These are phyloP conservation scores for Cosmia pyralina DNA, from an alignment of 2,888 invertebrate genomes.

Conservation along the genomic window DNA sequence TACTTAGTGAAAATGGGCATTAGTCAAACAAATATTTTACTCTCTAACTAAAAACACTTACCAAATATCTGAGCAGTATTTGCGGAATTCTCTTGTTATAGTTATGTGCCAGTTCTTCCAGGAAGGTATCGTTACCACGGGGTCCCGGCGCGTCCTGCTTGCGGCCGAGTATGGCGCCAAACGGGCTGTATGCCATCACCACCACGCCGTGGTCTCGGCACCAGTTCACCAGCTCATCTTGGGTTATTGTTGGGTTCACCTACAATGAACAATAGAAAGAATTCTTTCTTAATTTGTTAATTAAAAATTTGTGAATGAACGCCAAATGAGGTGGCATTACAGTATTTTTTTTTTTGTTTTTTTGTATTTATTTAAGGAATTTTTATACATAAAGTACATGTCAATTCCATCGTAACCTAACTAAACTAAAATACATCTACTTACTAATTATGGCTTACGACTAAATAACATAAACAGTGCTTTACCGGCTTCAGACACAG, in stretches of 20 bases:
- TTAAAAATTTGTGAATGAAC: not conserved
- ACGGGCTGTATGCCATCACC: conserved; percentile 93
- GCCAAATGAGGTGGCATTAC: not conserved
- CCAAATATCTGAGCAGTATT: conserved; percentile 92
- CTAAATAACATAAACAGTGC: too few species aligned
- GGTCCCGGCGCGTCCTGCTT: conserved; percentile 84
- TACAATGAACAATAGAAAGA: not conserved
- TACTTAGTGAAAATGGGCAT: too few species aligned
- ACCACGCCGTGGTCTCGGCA: conserved; percentile 92
- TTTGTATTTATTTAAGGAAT: too few species aligned
- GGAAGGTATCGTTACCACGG: conserved; percentile 87
- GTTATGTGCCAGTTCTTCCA: conserved; percentile 89
- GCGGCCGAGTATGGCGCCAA: conserved; percentile 89
- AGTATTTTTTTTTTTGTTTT: too few species aligned
- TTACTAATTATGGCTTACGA: too few species aligned
- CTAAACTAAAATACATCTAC: too few species aligned
- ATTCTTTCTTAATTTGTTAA: not conserved
- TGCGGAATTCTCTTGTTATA: conserved; percentile 92
- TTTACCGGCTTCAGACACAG: too few species aligned
- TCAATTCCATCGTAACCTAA: too few species aligned
- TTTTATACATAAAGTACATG: too few species aligned
- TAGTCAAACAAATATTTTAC: too few species aligned
- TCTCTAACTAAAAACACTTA: conserved; percentile 74
- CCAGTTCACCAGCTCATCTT: conserved; percentile 92
- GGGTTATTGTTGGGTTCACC: conserved; percentile 93